phyloP scores from a whole-genome alignment of 2,888 invertebrate species.

The Habrosyne pyritoides region DNA sequence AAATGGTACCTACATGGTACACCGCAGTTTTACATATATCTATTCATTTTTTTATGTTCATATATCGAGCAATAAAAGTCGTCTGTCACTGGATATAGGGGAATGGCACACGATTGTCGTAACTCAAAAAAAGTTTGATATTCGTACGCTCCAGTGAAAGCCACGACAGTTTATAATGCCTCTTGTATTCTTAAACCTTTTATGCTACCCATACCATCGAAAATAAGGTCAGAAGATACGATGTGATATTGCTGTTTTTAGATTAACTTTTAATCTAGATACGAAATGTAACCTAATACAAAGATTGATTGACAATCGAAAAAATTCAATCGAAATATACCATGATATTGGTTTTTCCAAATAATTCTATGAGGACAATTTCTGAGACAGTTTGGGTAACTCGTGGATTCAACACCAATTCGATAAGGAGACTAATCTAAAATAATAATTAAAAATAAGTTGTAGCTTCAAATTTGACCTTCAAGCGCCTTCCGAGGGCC shows the following conservation, averaged over 20 bases:
- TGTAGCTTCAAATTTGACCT: too few relatives aligned
- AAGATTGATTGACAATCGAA: neutral
- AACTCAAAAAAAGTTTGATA: slow-evolving; percentile 49
- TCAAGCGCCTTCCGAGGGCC: too few relatives aligned
- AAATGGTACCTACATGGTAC: slow-evolving; percentile 40
- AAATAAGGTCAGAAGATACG: neutral
- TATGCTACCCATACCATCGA: neutral
- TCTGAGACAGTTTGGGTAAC: too few relatives aligned
- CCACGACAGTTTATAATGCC: slow-evolving; percentile 21
- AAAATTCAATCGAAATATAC: neutral
- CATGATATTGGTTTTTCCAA: neutral
- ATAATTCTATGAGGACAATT: too few relatives aligned
- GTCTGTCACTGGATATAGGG: slow-evolving; percentile 54
- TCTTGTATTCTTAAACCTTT: neutral
- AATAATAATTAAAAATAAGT: too few relatives aligned
- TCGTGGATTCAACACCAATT: too few relatives aligned
- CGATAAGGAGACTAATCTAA: too few relatives aligned
- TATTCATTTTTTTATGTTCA: slow-evolving; percentile 63
- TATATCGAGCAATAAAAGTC: slow-evolving; percentile 61
- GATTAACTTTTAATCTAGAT: slow-evolving; percentile 1
- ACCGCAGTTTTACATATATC: slow-evolving; percentile 30
- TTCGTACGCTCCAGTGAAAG: slow-evolving; percentile 3
- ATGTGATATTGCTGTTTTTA: neutral
- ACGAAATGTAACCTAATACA: neutral
- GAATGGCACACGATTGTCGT: slow-evolving; percentile 56